Evolutionary conservation across 2,113 vertebrate genomes (phyloP).

Genomic region (Xiphophorus hellerii): DNA sequence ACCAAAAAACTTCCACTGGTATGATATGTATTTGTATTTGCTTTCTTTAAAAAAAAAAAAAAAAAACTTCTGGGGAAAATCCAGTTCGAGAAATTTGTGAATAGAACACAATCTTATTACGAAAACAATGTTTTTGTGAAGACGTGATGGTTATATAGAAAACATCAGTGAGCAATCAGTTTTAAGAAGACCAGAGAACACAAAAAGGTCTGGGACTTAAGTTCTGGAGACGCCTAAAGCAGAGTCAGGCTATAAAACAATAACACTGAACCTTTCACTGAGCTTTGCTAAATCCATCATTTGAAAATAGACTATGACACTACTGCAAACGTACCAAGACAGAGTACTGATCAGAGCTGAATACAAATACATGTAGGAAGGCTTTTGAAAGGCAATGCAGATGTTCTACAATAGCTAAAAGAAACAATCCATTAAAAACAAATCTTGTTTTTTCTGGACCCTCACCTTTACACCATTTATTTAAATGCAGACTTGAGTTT

Average conservation of each 20-base stretch:
- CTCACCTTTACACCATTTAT: constrained; percentile 19
- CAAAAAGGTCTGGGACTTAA: no score
- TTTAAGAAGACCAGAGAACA: no score
- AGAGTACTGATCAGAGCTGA: neutral
- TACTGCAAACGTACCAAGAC: no score
- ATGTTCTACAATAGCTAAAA: neutral
- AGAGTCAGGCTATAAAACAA: no score
- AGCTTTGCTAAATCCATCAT: neutral
- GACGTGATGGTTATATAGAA: no score
- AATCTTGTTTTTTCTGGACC: neutral
- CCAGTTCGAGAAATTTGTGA: neutral
- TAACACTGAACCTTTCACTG: neutral
- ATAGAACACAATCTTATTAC: neutral
- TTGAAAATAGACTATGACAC: neutral
- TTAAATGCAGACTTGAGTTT: constrained; percentile 36
- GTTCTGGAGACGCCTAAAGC: no score
- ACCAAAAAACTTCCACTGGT: no score
- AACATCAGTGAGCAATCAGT: no score
- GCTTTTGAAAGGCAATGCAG: neutral
- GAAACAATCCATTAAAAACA: no score
- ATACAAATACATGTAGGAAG: neutral
- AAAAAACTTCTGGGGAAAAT: neutral
- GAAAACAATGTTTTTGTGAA: neutral
- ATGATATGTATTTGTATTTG: no score
- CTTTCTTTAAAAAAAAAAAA: no score